Conservation (phyloP, 2,113 vertebrate species). For the Etia nguti region DNA sequence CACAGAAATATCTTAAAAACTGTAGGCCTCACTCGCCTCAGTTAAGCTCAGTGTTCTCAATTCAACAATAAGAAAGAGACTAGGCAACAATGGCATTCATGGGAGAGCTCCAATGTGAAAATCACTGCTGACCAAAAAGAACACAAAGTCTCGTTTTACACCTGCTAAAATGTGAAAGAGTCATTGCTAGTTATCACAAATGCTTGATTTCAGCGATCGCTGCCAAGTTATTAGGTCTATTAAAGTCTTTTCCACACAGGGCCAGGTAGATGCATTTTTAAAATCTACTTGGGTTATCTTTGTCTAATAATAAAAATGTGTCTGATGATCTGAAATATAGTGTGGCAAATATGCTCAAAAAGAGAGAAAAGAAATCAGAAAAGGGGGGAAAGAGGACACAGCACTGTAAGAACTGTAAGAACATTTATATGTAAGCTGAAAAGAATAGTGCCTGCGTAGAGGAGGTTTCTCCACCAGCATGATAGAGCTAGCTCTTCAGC, state of each 20-base stretch:
- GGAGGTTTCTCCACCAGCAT: neutral
- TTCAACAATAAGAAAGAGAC: neutral
- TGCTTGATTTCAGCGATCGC: too few relatives aligned
- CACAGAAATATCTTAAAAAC: neutral
- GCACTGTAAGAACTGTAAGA: neutral
- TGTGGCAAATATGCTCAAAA: neutral
- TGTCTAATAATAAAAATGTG: neutral
- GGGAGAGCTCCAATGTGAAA: fast-evolving
- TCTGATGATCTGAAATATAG: neutral
- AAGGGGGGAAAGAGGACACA: neutral
- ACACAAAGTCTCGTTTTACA: neutral
- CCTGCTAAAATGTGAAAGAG: neutral
- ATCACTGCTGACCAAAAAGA: neutral
- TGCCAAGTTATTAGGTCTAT: too few relatives aligned
- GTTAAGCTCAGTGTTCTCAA: neutral
- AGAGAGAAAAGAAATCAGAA: neutral
- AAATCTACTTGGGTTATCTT: too few relatives aligned
- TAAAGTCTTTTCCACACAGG: too few relatives aligned
- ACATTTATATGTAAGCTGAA: neutral
- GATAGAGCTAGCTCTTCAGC: neutral
- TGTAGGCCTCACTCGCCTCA: neutral
- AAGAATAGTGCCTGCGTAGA: neutral
- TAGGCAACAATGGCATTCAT: neutral
- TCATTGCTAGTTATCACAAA: too few relatives aligned
- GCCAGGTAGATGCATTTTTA: too few relatives aligned